phyloP scores from a whole-genome alignment of 2,113 vertebrate species.

The Poeciliopsis retropinna region DNA sequence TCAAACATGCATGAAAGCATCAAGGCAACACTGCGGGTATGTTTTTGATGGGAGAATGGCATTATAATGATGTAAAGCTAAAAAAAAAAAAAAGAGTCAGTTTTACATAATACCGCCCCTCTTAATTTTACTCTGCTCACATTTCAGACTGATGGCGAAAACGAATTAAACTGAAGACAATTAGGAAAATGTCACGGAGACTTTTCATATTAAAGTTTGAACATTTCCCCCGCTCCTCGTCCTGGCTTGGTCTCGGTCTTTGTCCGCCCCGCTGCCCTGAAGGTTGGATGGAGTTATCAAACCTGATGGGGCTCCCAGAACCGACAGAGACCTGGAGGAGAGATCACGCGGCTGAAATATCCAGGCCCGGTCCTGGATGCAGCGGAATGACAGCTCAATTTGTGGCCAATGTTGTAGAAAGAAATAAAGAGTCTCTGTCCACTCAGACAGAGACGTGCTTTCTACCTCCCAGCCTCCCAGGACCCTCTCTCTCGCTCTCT shows the following conservation, averaged over 20 bases:
- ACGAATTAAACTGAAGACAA: no score
- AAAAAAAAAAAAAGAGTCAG: no score
- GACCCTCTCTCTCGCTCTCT: no score
- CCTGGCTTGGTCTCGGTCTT: neutral
- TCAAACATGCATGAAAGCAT: no score
- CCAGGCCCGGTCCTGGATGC: neutral
- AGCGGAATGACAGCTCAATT: constrained; percentile 17
- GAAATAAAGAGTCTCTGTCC: constrained; percentile 9
- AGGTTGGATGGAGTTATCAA: neutral
- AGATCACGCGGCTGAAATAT: neutral
- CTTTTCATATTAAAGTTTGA: no score
- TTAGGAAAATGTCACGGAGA: no score
- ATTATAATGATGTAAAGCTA: no score
- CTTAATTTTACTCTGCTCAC: no score
- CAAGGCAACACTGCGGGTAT: no score
- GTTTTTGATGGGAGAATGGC: no score
- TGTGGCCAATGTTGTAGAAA: constrained; percentile 10
- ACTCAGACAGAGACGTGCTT: constrained; percentile 5
- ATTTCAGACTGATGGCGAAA: no score
- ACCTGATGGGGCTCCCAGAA: neutral
- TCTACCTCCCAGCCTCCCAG: constrained; percentile 3
- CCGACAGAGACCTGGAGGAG: neutral
- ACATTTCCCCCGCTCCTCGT: neutral
- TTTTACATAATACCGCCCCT: no score
- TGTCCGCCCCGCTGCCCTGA: neutral